Conservation (phyloP, 2,797 vertebrate species). For the Syngnathus acus region DNA sequence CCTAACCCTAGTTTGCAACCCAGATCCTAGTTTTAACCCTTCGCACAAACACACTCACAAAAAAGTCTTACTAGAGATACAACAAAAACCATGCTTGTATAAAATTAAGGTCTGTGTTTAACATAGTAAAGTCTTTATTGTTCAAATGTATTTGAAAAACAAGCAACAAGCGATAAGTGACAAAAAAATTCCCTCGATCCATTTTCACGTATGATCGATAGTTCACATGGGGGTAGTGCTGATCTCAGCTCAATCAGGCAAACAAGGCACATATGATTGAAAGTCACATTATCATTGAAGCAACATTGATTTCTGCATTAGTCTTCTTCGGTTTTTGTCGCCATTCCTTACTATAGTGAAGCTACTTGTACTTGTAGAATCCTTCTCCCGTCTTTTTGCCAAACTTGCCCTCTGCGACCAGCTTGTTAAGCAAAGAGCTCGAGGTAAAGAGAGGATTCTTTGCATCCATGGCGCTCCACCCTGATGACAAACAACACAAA, state of each 20-base stretch:
- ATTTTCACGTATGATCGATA: background rate
- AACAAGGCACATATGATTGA: background rate
- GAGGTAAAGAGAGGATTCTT: slow-evolving; percentile 79
- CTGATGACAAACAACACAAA: slow-evolving; percentile 46
- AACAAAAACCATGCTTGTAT: background rate
- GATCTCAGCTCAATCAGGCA: background rate
- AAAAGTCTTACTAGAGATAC: too few relatives aligned
- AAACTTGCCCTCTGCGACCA: slow-evolving; percentile 86
- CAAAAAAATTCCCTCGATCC: background rate
- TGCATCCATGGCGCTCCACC: slow-evolving; percentile 78
- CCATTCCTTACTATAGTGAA: background rate
- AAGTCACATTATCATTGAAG: background rate
- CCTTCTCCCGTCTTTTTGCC: slow-evolving; percentile 93
- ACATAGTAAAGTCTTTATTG: background rate
- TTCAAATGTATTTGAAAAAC: background rate
- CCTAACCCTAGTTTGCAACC: too few relatives aligned
- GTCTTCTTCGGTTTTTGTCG: background rate
- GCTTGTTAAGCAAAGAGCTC: slow-evolving; percentile 76
- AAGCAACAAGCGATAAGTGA: background rate
- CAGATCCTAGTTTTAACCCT: too few relatives aligned
- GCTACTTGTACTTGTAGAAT: slow-evolving; percentile 90
- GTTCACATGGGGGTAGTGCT: background rate
- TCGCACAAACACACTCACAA: too few relatives aligned
- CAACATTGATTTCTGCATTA: background rate
- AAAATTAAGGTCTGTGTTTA: background rate